Evolutionary conservation across 2,797 vertebrate genomes (phyloP).

Genomic region (Vireo griseus): DNA sequence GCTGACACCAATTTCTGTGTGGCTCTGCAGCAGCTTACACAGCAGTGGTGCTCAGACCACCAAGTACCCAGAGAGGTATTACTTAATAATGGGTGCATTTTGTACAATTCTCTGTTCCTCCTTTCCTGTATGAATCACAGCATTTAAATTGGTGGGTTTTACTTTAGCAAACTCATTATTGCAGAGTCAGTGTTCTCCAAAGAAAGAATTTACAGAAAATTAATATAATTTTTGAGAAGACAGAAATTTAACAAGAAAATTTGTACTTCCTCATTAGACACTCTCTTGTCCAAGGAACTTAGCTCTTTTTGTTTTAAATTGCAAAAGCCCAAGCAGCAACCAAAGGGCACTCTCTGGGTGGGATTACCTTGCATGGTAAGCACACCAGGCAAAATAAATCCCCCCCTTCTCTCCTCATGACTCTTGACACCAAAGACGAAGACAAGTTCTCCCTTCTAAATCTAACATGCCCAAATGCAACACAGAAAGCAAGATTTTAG

Average conservation of each 20-base stretch:
- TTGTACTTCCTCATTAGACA: background rate
- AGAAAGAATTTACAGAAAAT: background rate
- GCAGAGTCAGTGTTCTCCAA: background rate
- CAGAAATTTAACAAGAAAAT: background rate
- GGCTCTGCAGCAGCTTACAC: background rate
- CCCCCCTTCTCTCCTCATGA: background rate
- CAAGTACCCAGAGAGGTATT: background rate
- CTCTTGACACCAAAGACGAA: background rate
- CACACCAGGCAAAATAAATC: background rate
- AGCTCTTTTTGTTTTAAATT: background rate
- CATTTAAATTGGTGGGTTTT: background rate
- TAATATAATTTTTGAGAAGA: background rate
- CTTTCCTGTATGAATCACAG: background rate
- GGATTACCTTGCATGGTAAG: background rate
- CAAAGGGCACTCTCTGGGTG: accelerated
- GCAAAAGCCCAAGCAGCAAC: background rate
- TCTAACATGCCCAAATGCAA: background rate
- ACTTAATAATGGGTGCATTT: background rate
- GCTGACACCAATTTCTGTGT: background rate
- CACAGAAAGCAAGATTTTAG: background rate
- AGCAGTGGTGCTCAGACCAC: background rate
- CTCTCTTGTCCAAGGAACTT: background rate
- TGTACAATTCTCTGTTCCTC: background rate
- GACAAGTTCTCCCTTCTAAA: background rate
- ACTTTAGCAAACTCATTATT: background rate